Base-by-base conservation (phyloP, 2,888 invertebrate species). In the Lissocephala sabroskyi region DNA sequence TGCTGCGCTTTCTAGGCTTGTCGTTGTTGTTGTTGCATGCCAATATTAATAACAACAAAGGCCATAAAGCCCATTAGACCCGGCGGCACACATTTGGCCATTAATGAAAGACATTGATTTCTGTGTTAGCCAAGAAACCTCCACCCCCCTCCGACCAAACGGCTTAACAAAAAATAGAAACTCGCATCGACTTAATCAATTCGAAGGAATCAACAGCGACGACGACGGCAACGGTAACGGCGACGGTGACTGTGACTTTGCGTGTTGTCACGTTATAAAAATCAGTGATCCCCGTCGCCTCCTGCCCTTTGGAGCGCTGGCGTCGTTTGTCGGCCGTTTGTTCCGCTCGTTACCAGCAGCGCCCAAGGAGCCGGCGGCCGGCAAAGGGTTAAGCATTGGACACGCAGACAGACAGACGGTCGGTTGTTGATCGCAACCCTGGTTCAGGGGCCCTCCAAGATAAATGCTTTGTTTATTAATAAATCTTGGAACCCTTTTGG, bases 261-360 rank as follows among this genome's bases (percentile, higher is more conserved):
- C 84, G 82, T 84, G 84, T 84, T 82, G 82, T 83, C 84, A 84
- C 83, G 84, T 83, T 83, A 82, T 82, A 78, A 79, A 81, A 79
- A 71, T 57, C 64, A 79, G 67, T 75, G 73, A 81, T 67, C 64
- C 76, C 57, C 55, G 60, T 58, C 61, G 58, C n/a, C n/a, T n/a
- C n/a, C n/a, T n/a, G n/a, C n/a, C n/a, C n/a, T n/a, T n/a, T n/a
- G n/a, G n/a, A 60, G 59, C 56, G 54, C 55, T 36, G 30, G 37
- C 41, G 26, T 14, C 45, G 23, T 32, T 30, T 35, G 16, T 14
- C 39, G 42, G 43, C 52, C 53, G 57, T 74, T 77, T 59, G 73
- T 70, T 77, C 59, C 75, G 78, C 78, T 74, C 76, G 76, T 78
- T 78, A 71, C 78, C 66, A 63, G 59, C 60, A 62, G 56, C 62